These are phyloP conservation scores for Matsumyia berberina DNA, from an alignment of 2,888 invertebrate genomes.

Conservation along the genomic window DNA sequence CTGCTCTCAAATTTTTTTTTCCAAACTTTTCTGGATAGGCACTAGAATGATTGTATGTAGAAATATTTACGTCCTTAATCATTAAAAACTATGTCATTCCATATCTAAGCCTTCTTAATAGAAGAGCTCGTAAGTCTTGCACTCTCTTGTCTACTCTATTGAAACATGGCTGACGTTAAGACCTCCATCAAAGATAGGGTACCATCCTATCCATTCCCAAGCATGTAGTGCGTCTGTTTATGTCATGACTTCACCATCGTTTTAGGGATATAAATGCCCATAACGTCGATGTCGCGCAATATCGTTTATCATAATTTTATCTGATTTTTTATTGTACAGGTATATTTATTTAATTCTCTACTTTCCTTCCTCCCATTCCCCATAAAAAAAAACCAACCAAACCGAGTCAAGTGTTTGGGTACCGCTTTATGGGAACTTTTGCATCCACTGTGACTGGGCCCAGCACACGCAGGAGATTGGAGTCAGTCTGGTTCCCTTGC, in stretches of 20 bases:
- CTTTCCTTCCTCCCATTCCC: background rate
- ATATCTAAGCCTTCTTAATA: too few species aligned
- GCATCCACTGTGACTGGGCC: constrained; percentile 11
- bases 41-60: too few species aligned
- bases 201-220: too few species aligned
- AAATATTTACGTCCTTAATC: too few species aligned
- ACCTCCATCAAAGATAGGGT: too few species aligned
- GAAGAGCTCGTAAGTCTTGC: too few species aligned
- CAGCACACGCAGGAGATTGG: constrained; percentile 17
- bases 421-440: constrained; percentile 24
- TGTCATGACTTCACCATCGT: background rate
- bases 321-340: constrained; percentile 62
- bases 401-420: constrained; percentile 37
- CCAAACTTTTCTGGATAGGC: too few species aligned
- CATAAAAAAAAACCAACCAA: constrained; percentile 3
- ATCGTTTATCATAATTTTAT: constrained; percentile 72
- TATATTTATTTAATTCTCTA: constrained; percentile 54
- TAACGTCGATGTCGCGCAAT: constrained; percentile 59
- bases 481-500: constrained; percentile 26
- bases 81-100: too few species aligned
- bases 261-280: constrained; percentile 47
- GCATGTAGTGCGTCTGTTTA: too few species aligned
- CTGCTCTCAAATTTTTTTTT: too few species aligned
- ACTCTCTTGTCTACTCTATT: too few species aligned
- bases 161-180: too few species aligned